phyloP scores from a whole-genome alignment of 1,140 invertebrate genomes.

The Rhynchophorus ferrugineus region DNA sequence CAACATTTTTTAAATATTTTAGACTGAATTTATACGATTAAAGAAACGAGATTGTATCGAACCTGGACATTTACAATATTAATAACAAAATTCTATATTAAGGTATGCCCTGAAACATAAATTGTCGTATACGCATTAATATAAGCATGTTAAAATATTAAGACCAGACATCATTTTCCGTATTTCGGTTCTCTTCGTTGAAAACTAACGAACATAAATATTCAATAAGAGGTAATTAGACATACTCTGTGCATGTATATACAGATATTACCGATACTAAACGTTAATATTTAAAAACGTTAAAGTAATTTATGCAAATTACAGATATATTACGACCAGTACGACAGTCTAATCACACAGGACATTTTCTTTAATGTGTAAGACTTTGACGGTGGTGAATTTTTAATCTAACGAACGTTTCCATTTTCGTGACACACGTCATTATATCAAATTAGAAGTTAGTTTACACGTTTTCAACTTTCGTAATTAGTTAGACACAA shows the following conservation, averaged over 20 bases:
- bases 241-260: slow-evolving; percentile 7
- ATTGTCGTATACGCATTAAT: too few species aligned
- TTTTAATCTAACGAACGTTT: background rate
- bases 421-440: background rate
- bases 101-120: too few species aligned
- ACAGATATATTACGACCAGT: slow-evolving; percentile 7
- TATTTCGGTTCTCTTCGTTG: background rate
- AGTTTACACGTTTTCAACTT: background rate
- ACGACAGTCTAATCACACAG: slow-evolving; percentile 10
- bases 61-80: too few species aligned
- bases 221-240: background rate
- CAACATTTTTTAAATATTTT: too few species aligned
- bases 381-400: background rate
- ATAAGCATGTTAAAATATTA: too few species aligned
- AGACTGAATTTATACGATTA: too few species aligned
- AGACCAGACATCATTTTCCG: background rate
- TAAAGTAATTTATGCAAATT: slow-evolving; percentile 3
- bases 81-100: too few species aligned
- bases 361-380: background rate
- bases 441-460: background rate
- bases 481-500: too few species aligned
- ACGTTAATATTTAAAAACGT: slow-evolving; percentile 11
- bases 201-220: background rate
- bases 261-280: slow-evolving; percentile 1
- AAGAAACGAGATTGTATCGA: too few species aligned